Base-by-base conservation (phyloP, 2,797 vertebrate species). In the Syngnathus acus region DNA sequence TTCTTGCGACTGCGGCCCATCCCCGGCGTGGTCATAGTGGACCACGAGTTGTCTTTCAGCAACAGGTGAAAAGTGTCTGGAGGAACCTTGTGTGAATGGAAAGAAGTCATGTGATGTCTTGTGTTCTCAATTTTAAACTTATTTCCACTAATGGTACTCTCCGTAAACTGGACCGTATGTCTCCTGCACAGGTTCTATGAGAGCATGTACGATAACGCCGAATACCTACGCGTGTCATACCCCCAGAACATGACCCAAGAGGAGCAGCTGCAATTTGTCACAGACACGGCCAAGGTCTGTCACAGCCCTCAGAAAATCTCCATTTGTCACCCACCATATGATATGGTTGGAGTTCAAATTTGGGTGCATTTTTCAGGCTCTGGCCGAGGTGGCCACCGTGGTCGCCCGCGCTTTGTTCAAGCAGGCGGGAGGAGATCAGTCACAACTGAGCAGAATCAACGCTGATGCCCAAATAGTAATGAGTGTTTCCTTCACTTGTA, bases 221-320 rank as follows among this genome's bases (percentile, higher is more conserved):
- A 92, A 32, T 92, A 90, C 85, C 88, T 98, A 68, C 83, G 81
- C 1, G 6, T 97, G 11, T 81, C 81, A 0, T 97, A 95, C 61
- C 94, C 95, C 0, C 60, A 88, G 0, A 71, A 82, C 16, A 62
- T 93, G 72, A 93, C 74, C 4, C 84, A 91, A 0, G 96, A 97
- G 66, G 80, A 98, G 77, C 85, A 89, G 74, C 78, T 96, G 19
- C 84, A 90, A 13, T 82, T 86, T 0, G 78, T 94, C 77, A 96
- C 94, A 0, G 91, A 92, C 6, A 86, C 91, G 0, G 95, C 95
- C 0, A 87, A 87, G 94, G 96, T 98, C 47, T 51, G 96, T 98
- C 4, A 14, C 14, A n/a, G 9, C 10, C 8, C 5, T 62, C 19
- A 9, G 38, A 51, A 23, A 17, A 39, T 2, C 45, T 6, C 17